Evolutionary conservation across 1,140 invertebrate species (phyloP).

Genomic region (Atta cephalotes): DNA sequence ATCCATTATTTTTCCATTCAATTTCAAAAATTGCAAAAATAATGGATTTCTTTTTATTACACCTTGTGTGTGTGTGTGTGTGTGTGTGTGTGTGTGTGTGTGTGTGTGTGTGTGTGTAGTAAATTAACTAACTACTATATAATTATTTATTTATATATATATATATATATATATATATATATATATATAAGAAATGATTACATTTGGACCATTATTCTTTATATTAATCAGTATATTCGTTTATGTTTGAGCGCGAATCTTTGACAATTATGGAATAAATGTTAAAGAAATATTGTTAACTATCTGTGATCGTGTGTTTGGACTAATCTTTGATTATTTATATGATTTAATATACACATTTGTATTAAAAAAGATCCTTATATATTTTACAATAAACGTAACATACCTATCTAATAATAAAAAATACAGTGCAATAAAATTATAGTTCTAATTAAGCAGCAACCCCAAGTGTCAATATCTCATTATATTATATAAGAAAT

Average conservation of each 20-base stretch:
- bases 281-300: slow-evolving; percentile 32
- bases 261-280: slow-evolving; percentile 22
- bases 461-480: neutral
- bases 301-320: slow-evolving; percentile 66
- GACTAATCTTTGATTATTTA: slow-evolving; percentile 51
- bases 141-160: too few species aligned
- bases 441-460: neutral
- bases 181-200: neutral
- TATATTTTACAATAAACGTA: slow-evolving; percentile 14
- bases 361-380: slow-evolving; percentile 54
- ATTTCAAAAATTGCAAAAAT: too few species aligned
- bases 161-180: too few species aligned
- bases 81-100: too few species aligned
- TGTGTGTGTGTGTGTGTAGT: too few species aligned
- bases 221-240: slow-evolving; percentile 17
- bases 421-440: neutral
- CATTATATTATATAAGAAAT: neutral
- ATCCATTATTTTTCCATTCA: too few species aligned
- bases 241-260: slow-evolving; percentile 12
- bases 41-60: too few species aligned
- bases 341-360: slow-evolving; percentile 70
- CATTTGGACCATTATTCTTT: neutral
- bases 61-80: too few species aligned
- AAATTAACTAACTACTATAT: too few species aligned
- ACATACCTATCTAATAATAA: slow-evolving; percentile 3